Conservation (phyloP, 1,140 invertebrate species). For the Euura saliciscinereae region DNA sequence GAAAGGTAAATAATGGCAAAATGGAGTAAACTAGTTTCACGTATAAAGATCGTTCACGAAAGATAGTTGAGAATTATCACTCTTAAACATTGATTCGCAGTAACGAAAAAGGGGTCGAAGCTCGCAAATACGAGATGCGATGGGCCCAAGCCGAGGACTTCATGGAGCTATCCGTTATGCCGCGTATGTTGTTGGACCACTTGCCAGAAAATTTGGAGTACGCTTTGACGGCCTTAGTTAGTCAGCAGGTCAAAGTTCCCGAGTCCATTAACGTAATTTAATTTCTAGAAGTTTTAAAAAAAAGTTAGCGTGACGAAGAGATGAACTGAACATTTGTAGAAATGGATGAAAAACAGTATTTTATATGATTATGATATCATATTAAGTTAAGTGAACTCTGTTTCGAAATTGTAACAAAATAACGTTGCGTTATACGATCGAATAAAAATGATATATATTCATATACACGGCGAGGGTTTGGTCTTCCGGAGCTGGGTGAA, state of each 20-base stretch:
- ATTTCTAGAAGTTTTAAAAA: not conserved
- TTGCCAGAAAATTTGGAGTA: conserved; percentile 73
- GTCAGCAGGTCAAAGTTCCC: conserved; percentile 49
- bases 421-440: too few relatives aligned
- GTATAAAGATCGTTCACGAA: not conserved
- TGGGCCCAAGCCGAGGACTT: conserved; percentile 79
- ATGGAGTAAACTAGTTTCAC: not conserved
- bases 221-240: conserved; percentile 67
- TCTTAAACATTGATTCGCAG: not conserved
- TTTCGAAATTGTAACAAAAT: too few relatives aligned
- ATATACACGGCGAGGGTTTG: too few relatives aligned
- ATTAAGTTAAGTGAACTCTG: too few relatives aligned
- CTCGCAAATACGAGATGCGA: conserved; percentile 68
- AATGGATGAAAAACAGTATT: not conserved
- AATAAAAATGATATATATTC: too few relatives aligned
- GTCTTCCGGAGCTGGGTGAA: too few relatives aligned
- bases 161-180: conserved; percentile 76
- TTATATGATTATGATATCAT: not conserved
- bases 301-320: conserved; percentile 4
- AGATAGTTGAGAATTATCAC: not conserved
- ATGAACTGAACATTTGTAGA: conserved; percentile 4
- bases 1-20: not conserved
- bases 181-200: conserved; percentile 77
- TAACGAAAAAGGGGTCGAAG: conserved; percentile 51
- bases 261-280: conserved; percentile 39